Conservation (phyloP, 1,140 invertebrate genomes). For the Melipona quadrifasciata region DNA sequence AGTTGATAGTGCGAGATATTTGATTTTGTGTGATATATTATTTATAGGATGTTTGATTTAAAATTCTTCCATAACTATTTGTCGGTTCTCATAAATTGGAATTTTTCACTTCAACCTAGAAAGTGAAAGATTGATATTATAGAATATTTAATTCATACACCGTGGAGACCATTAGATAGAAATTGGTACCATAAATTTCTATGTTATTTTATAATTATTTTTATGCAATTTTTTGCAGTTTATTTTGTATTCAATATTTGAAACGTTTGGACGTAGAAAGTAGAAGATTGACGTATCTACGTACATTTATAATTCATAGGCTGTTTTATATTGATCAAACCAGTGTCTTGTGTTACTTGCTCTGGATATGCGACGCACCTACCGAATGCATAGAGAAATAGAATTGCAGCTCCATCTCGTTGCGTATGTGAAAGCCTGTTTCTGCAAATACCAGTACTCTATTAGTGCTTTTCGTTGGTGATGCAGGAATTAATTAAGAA, state of each 20-base stretch:
- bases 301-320: background rate
- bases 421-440: conserved; percentile 22
- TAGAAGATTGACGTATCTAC: background rate
- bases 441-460: conserved; percentile 21
- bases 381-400: conserved; percentile 6
- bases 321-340: background rate
- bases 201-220: background rate
- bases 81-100: no score
- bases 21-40: no score
- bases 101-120: no score
- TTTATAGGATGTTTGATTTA: no score
- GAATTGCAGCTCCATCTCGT: conserved; percentile 66
- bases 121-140: no score
- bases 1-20: no score
- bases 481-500: conserved; percentile 52
- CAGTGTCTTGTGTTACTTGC: background rate
- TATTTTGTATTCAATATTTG: background rate
- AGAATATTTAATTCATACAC: no score
- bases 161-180: background rate
- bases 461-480: conserved; percentile 27
- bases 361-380: background rate
- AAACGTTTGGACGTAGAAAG: background rate
- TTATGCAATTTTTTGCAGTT: background rate
- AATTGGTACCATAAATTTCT: background rate
- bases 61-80: no score